Conservation (phyloP, 2,113 vertebrate species). For the Callospermophilus lateralis region DNA sequence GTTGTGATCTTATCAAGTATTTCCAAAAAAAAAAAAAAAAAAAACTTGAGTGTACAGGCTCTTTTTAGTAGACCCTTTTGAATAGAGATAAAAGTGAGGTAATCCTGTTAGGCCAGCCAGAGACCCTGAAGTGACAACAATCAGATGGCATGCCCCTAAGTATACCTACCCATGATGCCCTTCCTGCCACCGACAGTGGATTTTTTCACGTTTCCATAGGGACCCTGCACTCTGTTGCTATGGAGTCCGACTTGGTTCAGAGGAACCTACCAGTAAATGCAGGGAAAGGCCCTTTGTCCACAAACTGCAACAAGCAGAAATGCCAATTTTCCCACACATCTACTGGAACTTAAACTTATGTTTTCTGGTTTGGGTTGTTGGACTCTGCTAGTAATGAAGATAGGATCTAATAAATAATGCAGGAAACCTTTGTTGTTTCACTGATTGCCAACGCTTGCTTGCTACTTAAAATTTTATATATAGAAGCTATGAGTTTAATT, state of each 20-base stretch:
- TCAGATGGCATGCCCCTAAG: not conserved
- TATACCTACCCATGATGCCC: constrained; percentile 44
- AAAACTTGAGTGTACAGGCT: not conserved
- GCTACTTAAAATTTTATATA: constrained; percentile 49
- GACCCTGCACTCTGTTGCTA: constrained; percentile 74
- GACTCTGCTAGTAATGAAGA: not conserved
- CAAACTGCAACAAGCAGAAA: constrained; percentile 30
- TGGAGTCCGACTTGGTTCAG: constrained; percentile 62
- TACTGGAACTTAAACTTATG: constrained; percentile 27
- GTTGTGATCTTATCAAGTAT: constrained; percentile 52
- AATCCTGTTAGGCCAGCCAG: constrained; percentile 35
- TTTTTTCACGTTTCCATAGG: constrained; percentile 81
- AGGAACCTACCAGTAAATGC: constrained; percentile 70
- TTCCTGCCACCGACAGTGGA: constrained; percentile 9
- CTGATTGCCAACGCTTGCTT: not conserved
- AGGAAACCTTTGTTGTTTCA: not conserved
- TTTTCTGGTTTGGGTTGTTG: constrained; percentile 13
- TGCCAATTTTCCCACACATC: constrained; percentile 69
- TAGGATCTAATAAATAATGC: constrained; percentile 11
- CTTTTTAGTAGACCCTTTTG: constrained; percentile 35
- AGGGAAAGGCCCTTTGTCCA: constrained; percentile 71
- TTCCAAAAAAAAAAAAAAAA: not conserved
- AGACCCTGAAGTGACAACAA: not conserved
- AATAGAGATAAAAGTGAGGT: constrained; percentile 47
- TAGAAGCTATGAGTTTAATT: constrained; percentile 50